These are phyloP conservation scores for Chaetodon trifascialis DNA, from an alignment of 2,113 vertebrate species.

Conservation along the genomic window DNA sequence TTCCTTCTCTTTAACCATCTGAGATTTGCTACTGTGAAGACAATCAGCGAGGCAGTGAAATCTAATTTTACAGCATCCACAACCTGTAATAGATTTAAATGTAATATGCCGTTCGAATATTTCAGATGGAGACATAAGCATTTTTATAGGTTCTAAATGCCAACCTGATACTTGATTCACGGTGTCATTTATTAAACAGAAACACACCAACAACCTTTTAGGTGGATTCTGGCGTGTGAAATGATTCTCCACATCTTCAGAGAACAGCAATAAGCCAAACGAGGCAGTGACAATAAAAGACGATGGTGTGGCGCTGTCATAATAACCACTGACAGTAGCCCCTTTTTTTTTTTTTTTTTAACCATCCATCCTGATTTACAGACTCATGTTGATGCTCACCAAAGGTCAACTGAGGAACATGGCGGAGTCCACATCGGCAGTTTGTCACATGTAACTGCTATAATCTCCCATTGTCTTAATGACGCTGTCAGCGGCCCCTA, in stretches of 20 bases:
- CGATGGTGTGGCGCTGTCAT: constrained; percentile 30
- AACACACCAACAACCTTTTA: constrained; percentile 41
- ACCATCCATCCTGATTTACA: constrained; percentile 44
- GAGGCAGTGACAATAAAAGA: constrained; percentile 25
- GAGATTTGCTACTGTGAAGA: constrained; percentile 54
- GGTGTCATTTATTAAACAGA: constrained; percentile 30
- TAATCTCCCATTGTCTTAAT: constrained; percentile 85
- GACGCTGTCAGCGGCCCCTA: constrained; percentile 83
- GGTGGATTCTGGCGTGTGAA: constrained; percentile 11
- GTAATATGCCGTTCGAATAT: constrained; percentile 41
- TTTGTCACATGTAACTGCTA: constrained; percentile 79
- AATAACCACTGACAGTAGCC: constrained; percentile 4
- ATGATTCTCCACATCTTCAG: constrained; percentile 24
- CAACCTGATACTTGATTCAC: constrained; percentile 44
- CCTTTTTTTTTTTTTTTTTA: neutral
- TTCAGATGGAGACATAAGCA: constrained; percentile 37
- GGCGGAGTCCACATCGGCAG: constrained; percentile 56
- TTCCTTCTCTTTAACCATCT: constrained; percentile 45
- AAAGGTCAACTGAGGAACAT: constrained; percentile 79
- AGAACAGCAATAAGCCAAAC: constrained; percentile 25
- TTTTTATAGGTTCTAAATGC: constrained; percentile 59
- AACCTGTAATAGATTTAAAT: constrained; percentile 51
- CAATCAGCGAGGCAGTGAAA: constrained; percentile 44
- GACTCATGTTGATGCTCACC: constrained; percentile 50
- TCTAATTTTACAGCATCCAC: constrained; percentile 43